Evolutionary conservation across 2,797 vertebrate species (phyloP), one percentile per base, ranked within the genome.

Genomic region (Pogonophryne albipinna): DNA sequence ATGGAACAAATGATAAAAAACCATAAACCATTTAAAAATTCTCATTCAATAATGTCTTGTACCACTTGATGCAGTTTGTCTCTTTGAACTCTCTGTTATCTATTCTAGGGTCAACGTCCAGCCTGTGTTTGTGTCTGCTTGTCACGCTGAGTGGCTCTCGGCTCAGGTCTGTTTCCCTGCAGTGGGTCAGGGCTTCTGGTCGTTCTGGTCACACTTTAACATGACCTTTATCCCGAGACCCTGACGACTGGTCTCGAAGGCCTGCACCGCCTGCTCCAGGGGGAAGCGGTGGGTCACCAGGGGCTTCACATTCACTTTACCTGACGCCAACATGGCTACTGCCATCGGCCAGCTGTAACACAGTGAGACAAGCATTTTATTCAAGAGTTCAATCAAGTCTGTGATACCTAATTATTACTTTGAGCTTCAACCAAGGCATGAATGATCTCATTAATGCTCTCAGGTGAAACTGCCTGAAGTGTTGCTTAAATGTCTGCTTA

Each of bases 201-300:
- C 96, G 0, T 73, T 93, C 84, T 95, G 92, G 92, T 99, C 97
- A 85, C 98, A 99, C 87, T 99, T 99, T 70, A 99, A 94, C 97
- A 99, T 99, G 89, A 99, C 95, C 93, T 99, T 99, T 71, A 99
- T 84, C 41, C 98, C 98, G 2, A 95, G 49, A 0, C 97, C 96
- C 91, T 96, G 96, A 79, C 73, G 96, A 1, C 96, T 96, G 62
- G 95, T 95, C 91, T 99, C 98, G 19, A 99, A 99, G 0, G 98
- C 98, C 80, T 98, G 91, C 11, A 93, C 74, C 2, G 97, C 98
- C 88, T 97, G 95, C 85, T 99, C 97, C 95, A 99, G 91, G 10
- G 97, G 96, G 76, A 99, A 99, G 4, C 98, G 96, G 78, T 99
- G 98, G 0, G 98, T 99, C 59, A 99, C 96, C 63, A 99, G 94